Evolutionary conservation across 2,113 vertebrate species (phyloP).

Genomic region (Apus apus): DNA sequence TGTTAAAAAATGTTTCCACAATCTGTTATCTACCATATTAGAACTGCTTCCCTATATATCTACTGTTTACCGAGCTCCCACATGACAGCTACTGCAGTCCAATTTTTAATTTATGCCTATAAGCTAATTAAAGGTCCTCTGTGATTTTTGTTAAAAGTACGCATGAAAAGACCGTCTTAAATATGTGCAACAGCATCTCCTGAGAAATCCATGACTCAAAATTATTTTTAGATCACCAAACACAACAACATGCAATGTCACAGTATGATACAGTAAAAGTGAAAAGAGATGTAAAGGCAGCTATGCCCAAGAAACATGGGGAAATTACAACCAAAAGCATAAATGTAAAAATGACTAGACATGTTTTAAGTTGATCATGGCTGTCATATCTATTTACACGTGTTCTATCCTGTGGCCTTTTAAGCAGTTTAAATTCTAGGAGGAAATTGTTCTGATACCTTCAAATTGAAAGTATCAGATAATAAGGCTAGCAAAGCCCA

Average conservation of each 20-base stretch:
- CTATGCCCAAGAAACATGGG: neutral
- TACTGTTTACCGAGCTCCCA: neutral
- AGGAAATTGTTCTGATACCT: neutral
- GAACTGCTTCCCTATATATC: neutral
- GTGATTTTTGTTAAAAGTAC: neutral
- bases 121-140: neutral
- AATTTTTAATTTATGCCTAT: slow-evolving; percentile 39
- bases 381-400: neutral
- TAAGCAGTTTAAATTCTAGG: neutral
- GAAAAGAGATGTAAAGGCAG: neutral
- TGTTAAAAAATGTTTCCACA: neutral
- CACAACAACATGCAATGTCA: slow-evolving; percentile 43
- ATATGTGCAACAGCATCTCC: slow-evolving; percentile 8
- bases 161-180: slow-evolving; percentile 9
- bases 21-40: neutral
- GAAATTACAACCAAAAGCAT: neutral
- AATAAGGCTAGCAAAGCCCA: neutral
- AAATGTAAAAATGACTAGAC: neutral
- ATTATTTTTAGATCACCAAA: slow-evolving; percentile 63
- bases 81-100: neutral
- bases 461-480: neutral
- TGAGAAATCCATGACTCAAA: slow-evolving; percentile 59
- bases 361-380: neutral
- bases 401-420: neutral
- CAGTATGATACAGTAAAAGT: slow-evolving; percentile 43